Percentiles rank a stretch among this genome's conserved stretches.
These are phyloP conservation scores for Temnothorax unifasciatus DNA, from an alignment of 2,888 invertebrate genomes.

Conservation along the genomic window DNA sequence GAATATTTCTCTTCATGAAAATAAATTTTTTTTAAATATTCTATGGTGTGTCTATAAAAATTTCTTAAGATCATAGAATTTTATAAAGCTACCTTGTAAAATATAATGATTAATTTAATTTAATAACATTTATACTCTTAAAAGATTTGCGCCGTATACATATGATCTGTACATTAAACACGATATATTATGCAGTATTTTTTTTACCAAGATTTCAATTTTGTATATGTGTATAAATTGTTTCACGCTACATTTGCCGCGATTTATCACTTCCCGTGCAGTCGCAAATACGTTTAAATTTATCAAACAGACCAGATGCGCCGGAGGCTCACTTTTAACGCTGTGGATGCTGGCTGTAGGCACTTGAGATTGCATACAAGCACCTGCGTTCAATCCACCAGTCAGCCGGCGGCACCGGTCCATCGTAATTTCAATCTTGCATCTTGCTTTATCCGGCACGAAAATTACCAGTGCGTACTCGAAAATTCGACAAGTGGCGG, in stretches of 20 bases:
- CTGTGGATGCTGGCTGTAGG: not conserved
- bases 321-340: constrained; percentile 18
- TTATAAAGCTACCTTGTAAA: not conserved
- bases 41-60: not conserved
- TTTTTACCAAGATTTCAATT: not conserved
- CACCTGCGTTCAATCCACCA: constrained; percentile 32
- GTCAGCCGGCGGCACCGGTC: not conserved
- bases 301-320: constrained; percentile 8
- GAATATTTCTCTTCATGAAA: not conserved
- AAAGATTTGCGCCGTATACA: not conserved
- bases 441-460: not conserved
- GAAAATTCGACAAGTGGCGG: constrained; percentile 7
- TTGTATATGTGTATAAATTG: not conserved
- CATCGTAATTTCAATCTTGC: constrained; percentile 25
- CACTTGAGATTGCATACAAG: constrained; percentile 24
- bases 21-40: not conserved
- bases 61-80: not conserved
- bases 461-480: not conserved
- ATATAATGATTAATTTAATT: not conserved
- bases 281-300: not conserved
- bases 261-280: not conserved
- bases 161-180: not conserved
- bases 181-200: not conserved
- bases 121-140: not conserved
- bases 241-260: not conserved